Evolutionary conservation across 2,797 vertebrate species (phyloP).

Genomic region (Paedocypris micromegethes): DNA sequence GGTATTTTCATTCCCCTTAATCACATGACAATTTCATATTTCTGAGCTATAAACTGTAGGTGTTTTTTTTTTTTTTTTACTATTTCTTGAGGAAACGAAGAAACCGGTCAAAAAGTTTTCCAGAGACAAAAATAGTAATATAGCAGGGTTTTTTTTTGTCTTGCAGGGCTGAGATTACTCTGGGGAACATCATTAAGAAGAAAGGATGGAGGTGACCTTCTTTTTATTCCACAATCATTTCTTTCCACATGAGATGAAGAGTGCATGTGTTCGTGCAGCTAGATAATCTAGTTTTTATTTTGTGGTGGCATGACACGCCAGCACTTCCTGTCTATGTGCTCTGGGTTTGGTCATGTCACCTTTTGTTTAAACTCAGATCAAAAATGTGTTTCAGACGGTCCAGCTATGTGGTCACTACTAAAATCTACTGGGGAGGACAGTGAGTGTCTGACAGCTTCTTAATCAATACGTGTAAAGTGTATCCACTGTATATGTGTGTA

Average conservation of each 20-base stretch:
- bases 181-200: constrained; percentile 86
- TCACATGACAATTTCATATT: not conserved
- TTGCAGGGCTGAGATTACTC: constrained; percentile 80
- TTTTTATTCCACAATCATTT: constrained; percentile 18
- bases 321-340: not conserved
- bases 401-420: constrained; percentile 89
- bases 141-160: constrained; percentile 9
- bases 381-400: constrained; percentile 70
- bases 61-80: not conserved
- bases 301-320: too few species aligned
- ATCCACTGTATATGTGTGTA: not conserved
- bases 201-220: constrained; percentile 82
- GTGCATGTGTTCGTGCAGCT: too few species aligned
- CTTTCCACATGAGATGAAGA: not conserved
- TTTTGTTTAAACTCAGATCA: too few species aligned
- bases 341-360: not conserved
- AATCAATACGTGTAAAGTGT: not conserved
- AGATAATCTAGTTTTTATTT: too few species aligned
- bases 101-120: too few species aligned
- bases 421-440: constrained; percentile 92
- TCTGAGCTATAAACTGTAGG: not conserved
- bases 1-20: not conserved
- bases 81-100: not conserved
- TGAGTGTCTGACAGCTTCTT: constrained; percentile 64
- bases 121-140: not conserved